These are phyloP conservation scores for Tethya wilhelma DNA, from an alignment of 37 sponge, comb jelly and placozoan species.

Conservation along the genomic window DNA sequence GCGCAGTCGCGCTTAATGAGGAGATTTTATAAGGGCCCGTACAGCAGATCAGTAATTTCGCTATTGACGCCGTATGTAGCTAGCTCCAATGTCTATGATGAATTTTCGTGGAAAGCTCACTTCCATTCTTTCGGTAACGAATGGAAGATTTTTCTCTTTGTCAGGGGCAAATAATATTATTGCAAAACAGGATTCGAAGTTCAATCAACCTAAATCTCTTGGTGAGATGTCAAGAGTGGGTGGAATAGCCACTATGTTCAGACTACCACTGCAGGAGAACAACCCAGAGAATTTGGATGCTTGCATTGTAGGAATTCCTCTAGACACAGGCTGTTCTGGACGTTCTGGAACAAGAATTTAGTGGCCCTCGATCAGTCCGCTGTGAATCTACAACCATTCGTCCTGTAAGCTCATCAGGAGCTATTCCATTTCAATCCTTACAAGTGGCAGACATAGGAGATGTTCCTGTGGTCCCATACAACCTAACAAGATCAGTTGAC, in stretches of 20 bases:
- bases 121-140: too few relatives aligned
- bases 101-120: too few relatives aligned
- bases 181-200: too few relatives aligned
- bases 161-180: too few relatives aligned
- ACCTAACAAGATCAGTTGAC: slow-evolving; percentile 39
- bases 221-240: slow-evolving; percentile 37
- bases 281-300: slow-evolving; percentile 42
- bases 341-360: slow-evolving; percentile 69
- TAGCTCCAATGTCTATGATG: too few relatives aligned
- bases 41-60: too few relatives aligned
- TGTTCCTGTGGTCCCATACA: slow-evolving; percentile 59
- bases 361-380: slow-evolving; percentile 51
- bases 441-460: slow-evolving; percentile 84
- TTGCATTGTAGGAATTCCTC: slow-evolving; percentile 79
- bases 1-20: too few relatives aligned
- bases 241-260: slow-evolving; percentile 66
- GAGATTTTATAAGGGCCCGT: too few relatives aligned
- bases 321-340: slow-evolving; percentile 56
- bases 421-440: slow-evolving; percentile 60
- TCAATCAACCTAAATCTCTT: slow-evolving; percentile 32
- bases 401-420: slow-evolving; percentile 41
- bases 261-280: slow-evolving; percentile 55
- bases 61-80: too few relatives aligned
- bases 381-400: slow-evolving; percentile 49
- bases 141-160: too few relatives aligned